phyloP scores from a whole-genome alignment of 2,797 vertebrate genomes.

The Pristis pectinata region DNA sequence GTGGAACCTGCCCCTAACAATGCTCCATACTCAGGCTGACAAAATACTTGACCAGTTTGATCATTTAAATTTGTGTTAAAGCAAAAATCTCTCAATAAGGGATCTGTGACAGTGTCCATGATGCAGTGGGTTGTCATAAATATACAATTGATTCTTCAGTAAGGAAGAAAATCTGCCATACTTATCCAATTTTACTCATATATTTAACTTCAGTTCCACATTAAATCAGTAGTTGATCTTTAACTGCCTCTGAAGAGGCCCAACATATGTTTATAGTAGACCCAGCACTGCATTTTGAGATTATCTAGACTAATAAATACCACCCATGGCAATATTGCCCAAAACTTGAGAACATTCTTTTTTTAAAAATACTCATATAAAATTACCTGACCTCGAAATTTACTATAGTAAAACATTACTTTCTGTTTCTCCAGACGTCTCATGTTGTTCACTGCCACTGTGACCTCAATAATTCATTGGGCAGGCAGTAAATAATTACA shows the following conservation, averaged over 20 bases:
- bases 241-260: neutral
- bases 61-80: neutral
- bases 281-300: neutral
- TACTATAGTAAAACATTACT: neutral
- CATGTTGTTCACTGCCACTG: neutral
- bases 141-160: neutral
- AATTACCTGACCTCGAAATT: neutral
- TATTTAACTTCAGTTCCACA: neutral
- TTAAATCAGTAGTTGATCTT: neutral
- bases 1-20: neutral
- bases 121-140: neutral
- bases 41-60: neutral
- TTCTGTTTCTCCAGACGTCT: neutral
- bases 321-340: neutral
- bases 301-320: neutral
- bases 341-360: neutral
- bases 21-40: neutral
- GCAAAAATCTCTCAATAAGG: neutral
- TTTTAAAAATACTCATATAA: neutral
- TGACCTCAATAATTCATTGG: neutral
- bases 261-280: neutral
- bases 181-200: neutral
- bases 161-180: neutral
- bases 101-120: neutral
- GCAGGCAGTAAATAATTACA: slow-evolving; percentile 7